Percentiles rank a stretch among this genome's conserved stretches.
Conservation (phyloP, 2,113 vertebrate genomes). For the Cisticola juncidis region DNA sequence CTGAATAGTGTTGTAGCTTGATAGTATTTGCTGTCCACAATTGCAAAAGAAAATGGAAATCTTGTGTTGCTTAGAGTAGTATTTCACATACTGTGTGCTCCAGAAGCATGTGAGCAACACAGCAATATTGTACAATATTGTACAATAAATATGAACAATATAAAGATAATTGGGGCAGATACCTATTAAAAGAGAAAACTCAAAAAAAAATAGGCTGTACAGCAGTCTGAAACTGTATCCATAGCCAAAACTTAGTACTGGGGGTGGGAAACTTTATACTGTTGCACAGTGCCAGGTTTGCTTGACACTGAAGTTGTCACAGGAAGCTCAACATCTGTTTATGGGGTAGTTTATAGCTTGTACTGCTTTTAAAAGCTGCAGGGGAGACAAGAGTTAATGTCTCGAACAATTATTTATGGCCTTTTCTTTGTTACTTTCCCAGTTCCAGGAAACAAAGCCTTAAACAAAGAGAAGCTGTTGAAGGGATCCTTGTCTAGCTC, state of each 20-base stretch:
- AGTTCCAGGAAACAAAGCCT: neutral
- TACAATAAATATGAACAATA: neutral
- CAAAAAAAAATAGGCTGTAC: neutral
- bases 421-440: slow-evolving; percentile 15
- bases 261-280: neutral
- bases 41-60: neutral
- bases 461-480: neutral
- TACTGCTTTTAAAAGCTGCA: slow-evolving; percentile 19
- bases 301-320: neutral
- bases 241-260: neutral
- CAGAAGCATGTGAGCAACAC: neutral
- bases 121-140: neutral
- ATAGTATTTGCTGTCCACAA: neutral
- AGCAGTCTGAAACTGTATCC: neutral
- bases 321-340: slow-evolving; percentile 2
- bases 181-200: neutral
- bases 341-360: slow-evolving; percentile 2
- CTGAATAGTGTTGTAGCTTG: neutral
- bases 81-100: neutral
- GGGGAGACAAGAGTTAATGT: slow-evolving; percentile 43
- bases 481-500: neutral
- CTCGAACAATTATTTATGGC: neutral
- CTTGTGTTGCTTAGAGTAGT: neutral
- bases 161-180: neutral
- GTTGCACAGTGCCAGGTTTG: neutral